phyloP scores from a whole-genome alignment of 2,113 vertebrate species.

The Steatornis caripensis region DNA sequence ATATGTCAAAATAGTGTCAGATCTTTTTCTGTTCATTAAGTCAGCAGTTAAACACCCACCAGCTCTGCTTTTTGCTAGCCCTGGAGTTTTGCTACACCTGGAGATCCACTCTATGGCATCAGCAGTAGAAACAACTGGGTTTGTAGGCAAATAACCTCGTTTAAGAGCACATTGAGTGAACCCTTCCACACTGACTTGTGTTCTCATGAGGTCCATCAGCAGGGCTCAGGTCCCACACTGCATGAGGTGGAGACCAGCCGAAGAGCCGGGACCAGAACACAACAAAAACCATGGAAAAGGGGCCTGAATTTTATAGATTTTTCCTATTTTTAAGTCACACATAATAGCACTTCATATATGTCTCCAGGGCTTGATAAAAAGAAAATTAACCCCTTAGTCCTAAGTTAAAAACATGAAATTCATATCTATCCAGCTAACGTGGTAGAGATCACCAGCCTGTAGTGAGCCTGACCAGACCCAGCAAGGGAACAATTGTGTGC shows the following conservation, averaged over 20 bases:
- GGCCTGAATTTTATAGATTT: not conserved
- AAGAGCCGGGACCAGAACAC: not conserved
- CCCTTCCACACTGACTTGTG: not conserved
- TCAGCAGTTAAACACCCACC: conserved; percentile 44
- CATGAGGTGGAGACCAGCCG: accelerated
- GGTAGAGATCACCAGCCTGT: not conserved
- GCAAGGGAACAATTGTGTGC: not conserved
- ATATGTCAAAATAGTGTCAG: conserved; percentile 42
- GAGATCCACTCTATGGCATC: not conserved
- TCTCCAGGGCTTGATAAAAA: not conserved
- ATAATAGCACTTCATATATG: not conserved
- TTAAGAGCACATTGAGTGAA: not conserved
- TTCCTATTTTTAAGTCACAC: not conserved
- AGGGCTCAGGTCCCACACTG: not conserved
- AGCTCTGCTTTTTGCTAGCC: not conserved
- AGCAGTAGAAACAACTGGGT: not conserved
- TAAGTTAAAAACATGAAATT: not conserved
- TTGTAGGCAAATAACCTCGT: not conserved
- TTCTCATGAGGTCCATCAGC: not conserved
- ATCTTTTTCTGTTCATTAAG: conserved; percentile 43
- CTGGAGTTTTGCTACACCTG: not conserved
- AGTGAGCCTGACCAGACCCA: not conserved
- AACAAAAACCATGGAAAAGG: not conserved
- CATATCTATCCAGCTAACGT: accelerated
- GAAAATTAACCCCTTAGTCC: not conserved